Conservation (phyloP, 2,113 vertebrate genomes). For the Lycaon pictus region DNA sequence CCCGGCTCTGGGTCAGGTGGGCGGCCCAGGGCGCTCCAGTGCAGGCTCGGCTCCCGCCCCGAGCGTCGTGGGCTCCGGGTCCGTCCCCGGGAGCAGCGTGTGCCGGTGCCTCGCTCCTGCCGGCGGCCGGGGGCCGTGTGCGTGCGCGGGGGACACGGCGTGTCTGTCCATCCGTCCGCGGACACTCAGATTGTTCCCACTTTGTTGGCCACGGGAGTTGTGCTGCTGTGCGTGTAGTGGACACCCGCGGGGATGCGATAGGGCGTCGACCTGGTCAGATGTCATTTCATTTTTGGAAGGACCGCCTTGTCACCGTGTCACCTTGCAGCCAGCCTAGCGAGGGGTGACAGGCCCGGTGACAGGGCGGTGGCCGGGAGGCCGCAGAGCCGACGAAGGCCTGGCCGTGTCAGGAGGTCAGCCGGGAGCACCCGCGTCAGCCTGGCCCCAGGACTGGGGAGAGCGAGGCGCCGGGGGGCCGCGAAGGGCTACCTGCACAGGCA, state of each 20-base stretch:
- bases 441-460: accelerated
- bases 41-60: not conserved
- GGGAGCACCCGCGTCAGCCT: not conserved
- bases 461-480: not conserved
- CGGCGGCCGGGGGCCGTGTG: accelerated
- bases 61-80: not conserved
- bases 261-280: not conserved
- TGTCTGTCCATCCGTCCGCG: accelerated
- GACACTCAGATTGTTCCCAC: not conserved
- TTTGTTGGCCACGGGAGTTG: not conserved
- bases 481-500: not conserved
- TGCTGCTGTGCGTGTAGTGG: not conserved
- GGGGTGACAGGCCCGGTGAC: not conserved
- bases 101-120: accelerated
- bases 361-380: not conserved
- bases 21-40: accelerated
- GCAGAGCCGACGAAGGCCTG: not conserved
- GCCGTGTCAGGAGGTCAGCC: not conserved
- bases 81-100: accelerated
- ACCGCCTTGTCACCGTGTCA: not conserved
- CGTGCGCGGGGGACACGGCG: accelerated
- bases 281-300: not conserved
- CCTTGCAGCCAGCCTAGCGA: not conserved
- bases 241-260: too few relatives aligned
- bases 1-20: too few relatives aligned